Evolutionary conservation across 2,888 invertebrate species (phyloP), one percentile per base, ranked within the genome.

Genomic region (Philereme vetulata): DNA sequence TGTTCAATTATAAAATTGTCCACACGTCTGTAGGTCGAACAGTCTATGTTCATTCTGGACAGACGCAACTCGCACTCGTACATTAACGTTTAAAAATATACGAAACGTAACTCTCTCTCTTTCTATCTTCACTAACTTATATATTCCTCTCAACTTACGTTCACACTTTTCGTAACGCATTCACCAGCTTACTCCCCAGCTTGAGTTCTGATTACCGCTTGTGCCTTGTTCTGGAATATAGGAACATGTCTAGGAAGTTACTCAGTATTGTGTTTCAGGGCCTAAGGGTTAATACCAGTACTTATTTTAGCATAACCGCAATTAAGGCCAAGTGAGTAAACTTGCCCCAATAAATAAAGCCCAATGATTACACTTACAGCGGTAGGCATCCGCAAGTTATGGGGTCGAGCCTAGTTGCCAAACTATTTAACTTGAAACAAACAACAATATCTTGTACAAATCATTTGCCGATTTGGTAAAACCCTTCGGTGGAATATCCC

Each of bases 291-390:
- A 53, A 53, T 45, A 44, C 53, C 49, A 58, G 11, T 38, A 3
- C 11, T 50, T 8, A 53, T 48, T 53, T 50, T 44, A 40, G 42
- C 45, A 48, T 44, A 45, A 52, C 58, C 58, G 44, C 52, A 52
- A 44, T 52, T 44, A 53, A 33, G 38, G 49, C 42, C 49, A 53
- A 59, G 53, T 57, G 53, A 36, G 49, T 45, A 36, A 59, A 59
- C 59, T 59, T 59, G 45, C 59, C 58, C 53, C 8, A 54, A 59
- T 59, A 59, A 54, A 59, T 59, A 59, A 53, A 34, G 11, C 38
- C 45, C 51, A 52, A 51, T 57, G 47, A 57, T 43, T 46, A 7
- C 36, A 36, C 33, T 50, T 45, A 50, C 38, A 45, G 49, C 34
- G 44, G 53, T 45, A 36, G 47, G 34, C 40, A 1, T 8, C 44